A percentile compares a stretch with the other conserved stretches of the same genome.
Conservation (phyloP, 2,888 invertebrate species). For the Chloroclysta siterata region DNA sequence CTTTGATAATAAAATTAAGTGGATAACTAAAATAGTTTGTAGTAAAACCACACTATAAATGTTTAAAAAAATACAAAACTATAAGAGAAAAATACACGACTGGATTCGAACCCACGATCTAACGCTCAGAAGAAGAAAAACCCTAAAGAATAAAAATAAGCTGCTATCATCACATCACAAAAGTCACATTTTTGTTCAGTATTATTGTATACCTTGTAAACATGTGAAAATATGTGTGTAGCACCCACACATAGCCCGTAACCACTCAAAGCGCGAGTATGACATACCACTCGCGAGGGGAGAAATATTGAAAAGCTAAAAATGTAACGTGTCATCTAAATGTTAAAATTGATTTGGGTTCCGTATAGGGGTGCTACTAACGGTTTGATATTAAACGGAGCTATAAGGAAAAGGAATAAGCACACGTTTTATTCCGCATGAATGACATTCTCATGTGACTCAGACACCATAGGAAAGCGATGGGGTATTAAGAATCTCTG, state of each 20-base stretch:
- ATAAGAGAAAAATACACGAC: too few species aligned
- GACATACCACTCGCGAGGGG: slow-evolving; percentile 35
- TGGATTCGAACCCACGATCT: too few species aligned
- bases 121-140: background rate
- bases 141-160: background rate
- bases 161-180: background rate
- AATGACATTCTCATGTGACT: background rate
- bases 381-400: slow-evolving; percentile 26
- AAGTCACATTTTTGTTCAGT: background rate
- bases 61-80: too few species aligned
- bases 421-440: slow-evolving; percentile 2
- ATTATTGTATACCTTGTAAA: background rate
- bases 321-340: slow-evolving; percentile 57
- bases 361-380: slow-evolving; percentile 33
- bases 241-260: slow-evolving; percentile 14
- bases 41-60: too few species aligned
- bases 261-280: slow-evolving; percentile 31
- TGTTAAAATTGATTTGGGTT: slow-evolving; percentile 57
- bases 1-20: too few species aligned
- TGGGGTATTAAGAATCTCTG: background rate
- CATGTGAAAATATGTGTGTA: slow-evolving; percentile 10
- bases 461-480: background rate
- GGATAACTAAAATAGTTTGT: too few species aligned
- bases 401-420: slow-evolving; percentile 10
- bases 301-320: slow-evolving; percentile 55